Conservation (phyloP, 2,888 invertebrate genomes). For the Melieria crassipennis region DNA sequence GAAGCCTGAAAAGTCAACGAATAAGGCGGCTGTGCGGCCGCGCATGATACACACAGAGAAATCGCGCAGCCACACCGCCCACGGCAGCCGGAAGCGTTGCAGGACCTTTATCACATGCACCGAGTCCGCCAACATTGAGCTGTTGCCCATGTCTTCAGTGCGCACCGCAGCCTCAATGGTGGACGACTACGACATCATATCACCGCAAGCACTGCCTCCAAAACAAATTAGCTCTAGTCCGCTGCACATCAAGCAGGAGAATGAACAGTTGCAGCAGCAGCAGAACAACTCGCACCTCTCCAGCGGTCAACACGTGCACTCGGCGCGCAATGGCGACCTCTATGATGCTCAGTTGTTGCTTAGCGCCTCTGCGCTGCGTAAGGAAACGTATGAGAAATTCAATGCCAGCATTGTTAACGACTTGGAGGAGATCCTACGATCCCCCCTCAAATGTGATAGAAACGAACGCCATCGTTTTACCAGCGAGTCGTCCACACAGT, state of each 20-base stretch:
- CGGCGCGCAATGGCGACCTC: slow-evolving; percentile 52
- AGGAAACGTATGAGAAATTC: slow-evolving; percentile 60
- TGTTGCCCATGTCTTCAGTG: slow-evolving; percentile 40
- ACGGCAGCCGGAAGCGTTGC: slow-evolving; percentile 67
- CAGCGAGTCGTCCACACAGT: slow-evolving; percentile 60
- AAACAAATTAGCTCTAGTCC: slow-evolving; percentile 63
- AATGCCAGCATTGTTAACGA: slow-evolving; percentile 64
- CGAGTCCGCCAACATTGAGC: slow-evolving; percentile 41
- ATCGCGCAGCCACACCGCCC: slow-evolving; percentile 57
- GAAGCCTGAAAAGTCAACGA: slow-evolving; percentile 29
- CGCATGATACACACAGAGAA: slow-evolving; percentile 84
- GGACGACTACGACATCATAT: slow-evolving; percentile 62
- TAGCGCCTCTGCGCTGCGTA: slow-evolving; percentile 56
- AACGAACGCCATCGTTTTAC: slow-evolving; percentile 57
- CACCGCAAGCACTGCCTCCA: slow-evolving; percentile 58
- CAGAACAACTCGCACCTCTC: slow-evolving; percentile 40
- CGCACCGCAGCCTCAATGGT: slow-evolving; percentile 46
- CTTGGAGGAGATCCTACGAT: slow-evolving; percentile 64
- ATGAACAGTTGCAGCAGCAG: slow-evolving; percentile 47
- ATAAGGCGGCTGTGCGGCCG: slow-evolving; percentile 67
- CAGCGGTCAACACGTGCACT: slow-evolving; percentile 24
- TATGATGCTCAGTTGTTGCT: slow-evolving; percentile 61
- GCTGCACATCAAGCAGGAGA: slow-evolving; percentile 57
- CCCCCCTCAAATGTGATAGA: slow-evolving; percentile 61
- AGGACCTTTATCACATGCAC: slow-evolving; percentile 68